A percentile compares a stretch with the other conserved stretches of the same genome.
These are phyloP conservation scores for Acromyrmex charruanus DNA, from an alignment of 1,140 invertebrate genomes.

Conservation along the genomic window DNA sequence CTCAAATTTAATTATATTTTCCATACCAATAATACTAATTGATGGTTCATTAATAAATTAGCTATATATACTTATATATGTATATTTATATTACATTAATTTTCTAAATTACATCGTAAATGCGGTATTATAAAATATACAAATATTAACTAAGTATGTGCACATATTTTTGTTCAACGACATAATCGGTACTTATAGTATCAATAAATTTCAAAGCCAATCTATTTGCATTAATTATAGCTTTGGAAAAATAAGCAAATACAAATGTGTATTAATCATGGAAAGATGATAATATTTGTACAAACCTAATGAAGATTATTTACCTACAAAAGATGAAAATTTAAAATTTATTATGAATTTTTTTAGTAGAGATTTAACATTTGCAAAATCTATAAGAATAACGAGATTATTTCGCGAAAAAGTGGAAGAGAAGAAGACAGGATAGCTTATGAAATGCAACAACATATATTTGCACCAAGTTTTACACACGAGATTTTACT, in stretches of 20 bases:
- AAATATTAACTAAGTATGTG: not conserved
- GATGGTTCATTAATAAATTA: not conserved
- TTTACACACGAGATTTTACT: constrained; percentile 37
- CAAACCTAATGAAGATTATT: not conserved
- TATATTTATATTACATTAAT: not conserved
- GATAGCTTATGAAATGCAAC: constrained; percentile 21
- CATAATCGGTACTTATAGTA: not conserved
- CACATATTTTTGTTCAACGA: not conserved
- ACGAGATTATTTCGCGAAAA: constrained; percentile 14
- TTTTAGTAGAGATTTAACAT: not conserved
- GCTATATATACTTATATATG: not conserved
- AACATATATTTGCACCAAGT: constrained; percentile 16
- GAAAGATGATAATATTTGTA: not conserved
- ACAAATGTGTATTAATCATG: not conserved
- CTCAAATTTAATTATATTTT: constrained; percentile 9
- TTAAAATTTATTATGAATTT: not conserved
- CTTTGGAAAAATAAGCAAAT: not conserved
- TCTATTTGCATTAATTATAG: not conserved
- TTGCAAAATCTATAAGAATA: not conserved
- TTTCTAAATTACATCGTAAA: not conserved
- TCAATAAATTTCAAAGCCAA: not conserved
- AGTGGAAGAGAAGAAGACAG: not conserved
- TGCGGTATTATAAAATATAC: not conserved
- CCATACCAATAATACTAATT: not conserved
- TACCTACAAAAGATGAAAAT: not conserved